Conservation (phyloP, 2,888 invertebrate species). For the Chorisops tibialis region DNA sequence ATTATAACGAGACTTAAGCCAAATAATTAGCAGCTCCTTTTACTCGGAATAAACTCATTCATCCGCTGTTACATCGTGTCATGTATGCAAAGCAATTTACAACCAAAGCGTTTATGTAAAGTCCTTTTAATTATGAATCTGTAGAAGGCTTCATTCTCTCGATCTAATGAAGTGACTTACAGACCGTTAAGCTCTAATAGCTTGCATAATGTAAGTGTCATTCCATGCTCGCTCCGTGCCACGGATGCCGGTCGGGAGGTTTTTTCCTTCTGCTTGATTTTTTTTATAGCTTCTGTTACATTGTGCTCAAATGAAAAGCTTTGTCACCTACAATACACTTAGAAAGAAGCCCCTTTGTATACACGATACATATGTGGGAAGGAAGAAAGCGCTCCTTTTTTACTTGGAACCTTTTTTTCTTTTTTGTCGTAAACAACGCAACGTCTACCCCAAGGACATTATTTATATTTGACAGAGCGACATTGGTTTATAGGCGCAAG, state of each 20-base stretch:
- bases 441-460: neutral
- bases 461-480: too few relatives aligned
- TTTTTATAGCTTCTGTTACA: constrained; percentile 1
- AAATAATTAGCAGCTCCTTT: constrained; percentile 19
- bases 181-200: constrained; percentile 18
- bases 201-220: constrained; percentile 25
- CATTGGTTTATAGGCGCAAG: too few relatives aligned
- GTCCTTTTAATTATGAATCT: constrained; percentile 5
- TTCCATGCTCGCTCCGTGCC: neutral
- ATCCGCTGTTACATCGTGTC: constrained; percentile 13
- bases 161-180: constrained; percentile 26
- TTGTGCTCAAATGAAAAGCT: constrained; percentile 14
- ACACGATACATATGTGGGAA: too few relatives aligned
- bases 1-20: constrained; percentile 6
- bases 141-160: constrained; percentile 5
- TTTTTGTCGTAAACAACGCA: too few relatives aligned
- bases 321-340: constrained; percentile 4
- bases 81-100: neutral
- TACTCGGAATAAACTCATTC: constrained; percentile 7
- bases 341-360: too few relatives aligned
- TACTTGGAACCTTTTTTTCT: too few relatives aligned
- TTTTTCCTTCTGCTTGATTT: neutral
- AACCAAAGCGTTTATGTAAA: constrained; percentile 17
- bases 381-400: too few relatives aligned
- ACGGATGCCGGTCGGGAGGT: neutral